Evolutionary conservation across 2,888 invertebrate genomes (phyloP), one percentile per base, ranked within the genome.

Genomic region (Pheosia gnoma): DNA sequence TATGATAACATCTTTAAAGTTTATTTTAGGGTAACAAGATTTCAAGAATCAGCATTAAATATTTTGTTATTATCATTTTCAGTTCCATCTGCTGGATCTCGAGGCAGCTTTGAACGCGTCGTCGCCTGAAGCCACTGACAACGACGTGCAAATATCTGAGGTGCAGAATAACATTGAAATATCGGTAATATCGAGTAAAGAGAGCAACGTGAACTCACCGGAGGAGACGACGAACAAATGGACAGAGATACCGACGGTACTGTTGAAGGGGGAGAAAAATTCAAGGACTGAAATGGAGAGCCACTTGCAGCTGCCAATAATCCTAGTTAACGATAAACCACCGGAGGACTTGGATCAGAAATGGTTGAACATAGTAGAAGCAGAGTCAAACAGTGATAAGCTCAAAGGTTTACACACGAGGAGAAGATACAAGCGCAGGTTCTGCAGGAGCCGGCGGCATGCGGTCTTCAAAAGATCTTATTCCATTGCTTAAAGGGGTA

Each of bases 401-500:
- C 72, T 90, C 8, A 91, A 87, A 79, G 82, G 76, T 10, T 83
- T 87, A 64, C 85, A 85, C 13, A 82, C 84, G 0, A 82, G 86
- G 60, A 83, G 83, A 75, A 88, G 85, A 70, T 87, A 83, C 59
- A 91, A 88, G 65, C 78, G 93, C 11, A 91, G 83, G 74, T 93
- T 86, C 71, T 91, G 92, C 68, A 86, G 93, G 61, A 78, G 80
- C 58, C 84, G 82, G 75, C 80, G 90, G 4, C 82, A 89, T 67
- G 86, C 86, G 11, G 86, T 85, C 0, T 90, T 88, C 65, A 93
- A 93, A 81, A 84, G 93, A 71, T 92, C 92, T 0, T 93, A 92
- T 73, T 88, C 92, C 2, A 93, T 93, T 57, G 92, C 88, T 38
- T 90, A 74, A 85, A 58, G 7, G n/a, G 11, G 55, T 25, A 41